Evolutionary conservation across 2,113 vertebrate genomes (phyloP), one percentile per base, ranked within the genome.

Genomic region (Bagarius yarrelli): DNA sequence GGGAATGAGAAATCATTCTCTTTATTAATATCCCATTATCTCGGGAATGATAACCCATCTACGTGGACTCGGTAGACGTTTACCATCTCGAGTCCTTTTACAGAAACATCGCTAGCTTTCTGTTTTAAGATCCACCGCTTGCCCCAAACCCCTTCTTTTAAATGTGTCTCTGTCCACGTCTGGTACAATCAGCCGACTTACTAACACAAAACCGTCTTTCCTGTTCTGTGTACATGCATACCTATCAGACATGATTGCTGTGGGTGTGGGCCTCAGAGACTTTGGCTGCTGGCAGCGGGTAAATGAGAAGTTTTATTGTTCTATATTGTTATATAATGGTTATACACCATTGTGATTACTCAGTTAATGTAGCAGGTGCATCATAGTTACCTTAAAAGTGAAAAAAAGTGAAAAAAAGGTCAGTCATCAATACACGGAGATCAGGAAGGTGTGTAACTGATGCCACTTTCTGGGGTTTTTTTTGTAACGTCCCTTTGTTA

Each of bases 201-300:
- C 59, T 75, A 55, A 69, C 90, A 86, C 2, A 77, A 52, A 27
- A 90, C 87, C 85, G 91, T 90, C 91, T 91, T 93, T 92, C 92
- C 91, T 92, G 93, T 93, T 93, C 82, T 71, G 91, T 93, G 90
- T 91, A 87, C 85, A 86, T 91, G 88, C 90, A 93, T 92, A 93
- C 92, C 91, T 93, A 88, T 87, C 87, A 89, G 88, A 91, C 91
- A 86, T 93, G 91, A 92, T 91, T 93, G 88, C 91, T 91, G 91
- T 92, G 88, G 93, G 93, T 92, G 93, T 93, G 92, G 92, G 87
- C 88, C 86, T 77, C 83, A 85, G 80, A 91, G 89, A 92, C 90
- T 91, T 91, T 91, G 89, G 91, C 91, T 93, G 92, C 92, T 91
- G 92, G 91, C 90, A 89, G 92, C 89, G 81, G 56, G 78, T 88